A percentile compares a stretch with the other conserved stretches of the same genome.
phyloP scores from a whole-genome alignment of 2,797 vertebrate genomes.

The Miichthys miiuy region DNA sequence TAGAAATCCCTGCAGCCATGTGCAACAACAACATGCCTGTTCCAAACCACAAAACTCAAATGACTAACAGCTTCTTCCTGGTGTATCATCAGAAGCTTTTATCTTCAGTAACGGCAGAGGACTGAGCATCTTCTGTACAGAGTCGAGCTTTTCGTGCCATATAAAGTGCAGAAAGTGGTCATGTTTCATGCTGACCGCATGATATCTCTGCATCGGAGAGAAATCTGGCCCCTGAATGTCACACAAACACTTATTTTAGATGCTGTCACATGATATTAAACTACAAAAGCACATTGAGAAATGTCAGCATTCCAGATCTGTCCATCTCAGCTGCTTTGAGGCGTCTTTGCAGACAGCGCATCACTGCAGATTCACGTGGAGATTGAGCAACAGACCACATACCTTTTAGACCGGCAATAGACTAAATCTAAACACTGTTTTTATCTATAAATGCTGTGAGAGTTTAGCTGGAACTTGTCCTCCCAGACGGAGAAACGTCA shows the following conservation, averaged over 20 bases:
- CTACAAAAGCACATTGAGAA: background rate
- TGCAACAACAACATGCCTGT: conserved; percentile 40
- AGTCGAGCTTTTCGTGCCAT: background rate
- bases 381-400: conserved; percentile 18
- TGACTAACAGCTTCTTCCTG: conserved; percentile 55
- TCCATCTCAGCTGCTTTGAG: background rate
- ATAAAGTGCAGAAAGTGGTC: conserved; percentile 5
- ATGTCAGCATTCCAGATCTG: background rate
- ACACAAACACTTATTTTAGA: background rate
- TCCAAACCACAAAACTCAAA: conserved; percentile 58
- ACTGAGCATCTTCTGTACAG: conserved; percentile 14
- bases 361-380: conserved; percentile 5
- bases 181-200: conserved; percentile 14
- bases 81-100: conserved; percentile 33
- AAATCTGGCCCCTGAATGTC: conserved; percentile 12
- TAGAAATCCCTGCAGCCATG: conserved; percentile 35
- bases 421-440: conserved; percentile 46
- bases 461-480: conserved; percentile 11
- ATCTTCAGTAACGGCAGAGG: conserved; percentile 26
- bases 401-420: conserved; percentile 23
- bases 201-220: background rate
- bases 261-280: background rate
- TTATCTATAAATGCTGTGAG: conserved; percentile 22
- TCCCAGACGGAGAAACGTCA: conserved; percentile 10
- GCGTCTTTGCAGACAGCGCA: background rate